phyloP scores from a whole-genome alignment of 2,113 vertebrate genomes.

The Esox niger region DNA sequence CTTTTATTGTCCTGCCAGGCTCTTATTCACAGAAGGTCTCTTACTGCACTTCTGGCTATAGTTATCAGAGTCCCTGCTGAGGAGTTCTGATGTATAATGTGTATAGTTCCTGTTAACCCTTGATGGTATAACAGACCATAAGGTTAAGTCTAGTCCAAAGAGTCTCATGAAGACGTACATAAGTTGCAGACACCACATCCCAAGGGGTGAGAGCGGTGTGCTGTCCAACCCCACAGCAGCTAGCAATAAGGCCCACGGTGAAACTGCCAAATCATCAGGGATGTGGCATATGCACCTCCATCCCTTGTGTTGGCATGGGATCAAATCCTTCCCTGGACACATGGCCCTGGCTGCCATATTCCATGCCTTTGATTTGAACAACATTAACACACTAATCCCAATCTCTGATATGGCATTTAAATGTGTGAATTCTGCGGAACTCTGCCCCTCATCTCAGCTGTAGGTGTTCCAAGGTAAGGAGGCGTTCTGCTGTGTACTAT shows the following conservation, averaged over 20 bases:
- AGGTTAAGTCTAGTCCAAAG: too few relatives aligned
- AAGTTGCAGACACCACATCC: too few relatives aligned
- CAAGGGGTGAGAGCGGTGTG: too few relatives aligned
- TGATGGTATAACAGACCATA: too few relatives aligned
- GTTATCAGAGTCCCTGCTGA: not conserved
- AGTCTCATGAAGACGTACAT: too few relatives aligned
- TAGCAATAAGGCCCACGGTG: slow-evolving; percentile 27
- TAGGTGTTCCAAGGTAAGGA: slow-evolving; percentile 12
- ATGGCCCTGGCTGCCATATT: slow-evolving; percentile 8
- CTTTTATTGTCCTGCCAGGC: slow-evolving; percentile 36
- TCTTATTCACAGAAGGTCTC: not conserved
- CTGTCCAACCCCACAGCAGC: slow-evolving; percentile 10
- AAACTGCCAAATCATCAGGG: slow-evolving; percentile 40
- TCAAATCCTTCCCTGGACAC: slow-evolving; percentile 13
- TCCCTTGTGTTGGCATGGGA: slow-evolving; percentile 13
- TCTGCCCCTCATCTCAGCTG: not conserved
- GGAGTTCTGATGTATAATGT: too few relatives aligned
- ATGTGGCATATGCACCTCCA: slow-evolving; percentile 17
- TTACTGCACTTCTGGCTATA: not conserved
- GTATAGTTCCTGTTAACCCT: too few relatives aligned
- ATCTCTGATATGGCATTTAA: not conserved
- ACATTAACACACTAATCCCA: slow-evolving; percentile 43
- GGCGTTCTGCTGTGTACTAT: not conserved
- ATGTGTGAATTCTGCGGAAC: not conserved
- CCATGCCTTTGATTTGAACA: slow-evolving; percentile 31